These are phyloP conservation scores for Adelphocoris suturalis DNA, from an alignment of 2,888 invertebrate genomes.

Conservation along the genomic window DNA sequence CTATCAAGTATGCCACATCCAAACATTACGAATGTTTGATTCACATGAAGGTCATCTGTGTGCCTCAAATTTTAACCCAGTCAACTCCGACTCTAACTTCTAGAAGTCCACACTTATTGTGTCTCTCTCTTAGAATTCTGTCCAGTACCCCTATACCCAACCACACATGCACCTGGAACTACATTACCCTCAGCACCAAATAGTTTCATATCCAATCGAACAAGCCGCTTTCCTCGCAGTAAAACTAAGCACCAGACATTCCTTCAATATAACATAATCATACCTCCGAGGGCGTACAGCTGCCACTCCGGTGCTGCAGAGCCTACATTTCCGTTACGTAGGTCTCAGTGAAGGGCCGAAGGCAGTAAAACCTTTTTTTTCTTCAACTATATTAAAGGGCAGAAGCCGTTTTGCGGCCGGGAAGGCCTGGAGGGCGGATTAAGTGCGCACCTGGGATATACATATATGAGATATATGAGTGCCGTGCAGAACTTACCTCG, in stretches of 20 bases:
- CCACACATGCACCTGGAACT: no score
- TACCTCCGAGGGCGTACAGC: conserved; percentile 1
- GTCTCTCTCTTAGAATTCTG: no score
- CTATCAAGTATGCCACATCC: no score
- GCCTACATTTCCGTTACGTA: background rate
- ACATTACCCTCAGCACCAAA: no score
- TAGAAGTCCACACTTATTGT: no score
- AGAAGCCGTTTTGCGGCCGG: conserved; percentile 6
- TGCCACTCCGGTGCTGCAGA: background rate
- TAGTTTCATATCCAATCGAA: background rate
- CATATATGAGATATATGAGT: background rate
- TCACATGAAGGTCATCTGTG: no score
- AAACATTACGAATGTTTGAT: no score
- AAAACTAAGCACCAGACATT: background rate
- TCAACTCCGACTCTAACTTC: no score
- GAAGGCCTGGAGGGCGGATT: background rate
- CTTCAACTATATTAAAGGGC: conserved; percentile 30
- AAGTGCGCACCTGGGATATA: conserved; percentile 25
- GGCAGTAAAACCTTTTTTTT: conserved; percentile 24
- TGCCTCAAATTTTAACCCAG: no score
- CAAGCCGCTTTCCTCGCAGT: background rate
- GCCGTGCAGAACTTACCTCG: background rate
- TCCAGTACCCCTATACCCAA: no score
- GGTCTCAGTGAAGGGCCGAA: background rate
- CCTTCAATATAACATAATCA: conserved; percentile 26